Base-by-base conservation (phyloP, 2,888 invertebrate species). In the Proisotoma minuta region DNA sequence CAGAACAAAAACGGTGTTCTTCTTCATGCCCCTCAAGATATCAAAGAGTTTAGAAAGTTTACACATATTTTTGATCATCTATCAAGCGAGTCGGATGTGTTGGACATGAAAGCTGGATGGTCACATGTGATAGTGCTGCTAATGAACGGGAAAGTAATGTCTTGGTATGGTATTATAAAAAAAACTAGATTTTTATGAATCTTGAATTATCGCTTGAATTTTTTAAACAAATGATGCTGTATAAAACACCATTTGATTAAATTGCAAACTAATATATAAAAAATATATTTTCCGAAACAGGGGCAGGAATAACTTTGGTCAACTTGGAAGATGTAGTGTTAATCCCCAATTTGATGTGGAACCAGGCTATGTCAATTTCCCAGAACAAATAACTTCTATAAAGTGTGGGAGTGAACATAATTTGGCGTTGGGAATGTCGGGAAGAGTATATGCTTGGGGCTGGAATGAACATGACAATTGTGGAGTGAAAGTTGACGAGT, bases 381-480 rank as follows among this genome's bases (percentile, higher is more conserved):
- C 86, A 2, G 77, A 78, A 69, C 49, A 12, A 22, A 58, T 71
- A 1, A 51, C 47, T n/a, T 49, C 60, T 76, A 76, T 88, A 62
- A 82, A 84, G 68, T 78, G 87, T 71, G 91, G 91, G 1, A 88
- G 91, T 0, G 91, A 91, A 75, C 91, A 91, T 75, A 88, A 86
- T 49, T 76, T 91, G 69, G 85, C 87, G 65, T 78, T 88, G 67
- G 75, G 77, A 48, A 76, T 78, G 65, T 83, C 84, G 61, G 85
- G 85, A 29, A 81, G 82, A 53, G 76, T 91, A 4, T 85, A 84
- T 75, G 84, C 87, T 22, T 92, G 91, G 91, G 91, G 91, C 1
- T 92, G 91, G 91, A 91, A 92, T 78, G 91, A 92, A 75, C 91
- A 91, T 79, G 88, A 88, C 40, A 91, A 87, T 76, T 91, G 91